Evolutionary conservation across 2,888 invertebrate genomes (phyloP), one percentile per base, ranked within the genome.

Genomic region (Nymphalis polychloros): DNA sequence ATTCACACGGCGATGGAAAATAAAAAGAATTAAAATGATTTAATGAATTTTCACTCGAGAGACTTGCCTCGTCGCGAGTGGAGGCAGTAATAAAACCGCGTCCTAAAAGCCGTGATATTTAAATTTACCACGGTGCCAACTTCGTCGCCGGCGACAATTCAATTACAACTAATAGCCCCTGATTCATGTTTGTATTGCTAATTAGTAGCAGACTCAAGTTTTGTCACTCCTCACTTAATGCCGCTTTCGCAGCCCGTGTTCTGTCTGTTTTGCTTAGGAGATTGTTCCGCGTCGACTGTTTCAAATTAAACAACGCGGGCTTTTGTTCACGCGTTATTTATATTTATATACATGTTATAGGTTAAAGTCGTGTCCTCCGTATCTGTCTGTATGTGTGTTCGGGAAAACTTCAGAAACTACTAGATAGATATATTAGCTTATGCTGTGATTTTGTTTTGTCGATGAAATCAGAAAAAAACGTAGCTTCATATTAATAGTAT

Each of bases 121-220:
- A 91, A 92, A 92, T 92, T 90, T 81, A 82, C 82, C 83, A 83
- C 82, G 84, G 88, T 85, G 83, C 81, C 84, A 90, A 89, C 88
- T 90, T 88, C 83, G 83, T 86, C 84, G 84, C 87, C 86, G 86
- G 84, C 89, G 81, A 86, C 87, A 90, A 92, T 92, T 92, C 90
- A 92, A 92, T 92, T 92, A 92, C 89, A 90, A 90, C 88, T 92
- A 92, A 92, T 92, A 91, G 92, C 90, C 89, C 82, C 90, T 91
- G 92, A 92, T 92, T 92, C 92, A 92, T 92, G 92, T 92, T 92
- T 92, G 92, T 92, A 91, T 90, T 89, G 88, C 88, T 92, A 92
- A 92, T 92, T 92, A 91, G 90, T 92, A 85, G 85, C 82, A 84
- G 85, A 85, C 90, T 90, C 88, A 90, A 92, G 91, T 92, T 92